Conservation (phyloP, 2,888 invertebrate genomes). For the Neelides folsomi region DNA sequence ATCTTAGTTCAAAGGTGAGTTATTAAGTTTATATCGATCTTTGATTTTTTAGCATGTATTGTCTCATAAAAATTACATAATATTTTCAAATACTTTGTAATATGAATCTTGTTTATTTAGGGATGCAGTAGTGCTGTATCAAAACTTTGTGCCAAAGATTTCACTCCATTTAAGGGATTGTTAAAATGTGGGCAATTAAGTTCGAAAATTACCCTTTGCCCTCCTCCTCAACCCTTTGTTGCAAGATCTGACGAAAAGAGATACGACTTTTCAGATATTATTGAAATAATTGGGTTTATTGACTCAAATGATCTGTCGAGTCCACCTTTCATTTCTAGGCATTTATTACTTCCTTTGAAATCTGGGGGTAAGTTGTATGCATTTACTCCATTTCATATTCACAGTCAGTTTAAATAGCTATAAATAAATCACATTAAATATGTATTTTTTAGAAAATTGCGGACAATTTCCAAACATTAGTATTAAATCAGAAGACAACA, state of each 20-base stretch:
- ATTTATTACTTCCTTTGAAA: conserved; percentile 62
- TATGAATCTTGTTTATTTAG: conserved; percentile 7
- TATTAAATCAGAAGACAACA: conserved; percentile 19
- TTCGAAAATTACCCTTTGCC: conserved; percentile 57
- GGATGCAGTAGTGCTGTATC: conserved; percentile 40
- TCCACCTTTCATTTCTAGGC: conserved; percentile 79
- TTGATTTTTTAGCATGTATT: no score
- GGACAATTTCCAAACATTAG: background rate
- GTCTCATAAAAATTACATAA: no score
- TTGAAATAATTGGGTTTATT: conserved; percentile 77
- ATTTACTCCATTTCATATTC: no score
- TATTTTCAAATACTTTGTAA: background rate
- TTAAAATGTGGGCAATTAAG: conserved; percentile 62
- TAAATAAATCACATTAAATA: no score
- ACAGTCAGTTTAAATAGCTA: no score
- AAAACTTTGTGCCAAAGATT: conserved; percentile 57
- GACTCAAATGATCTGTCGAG: conserved; percentile 78
- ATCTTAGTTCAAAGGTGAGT: conserved; percentile 37
- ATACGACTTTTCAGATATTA: conserved; percentile 53
- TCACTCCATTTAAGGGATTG: conserved; percentile 55
- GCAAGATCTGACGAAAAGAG: conserved; percentile 42
- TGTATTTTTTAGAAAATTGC: no score
- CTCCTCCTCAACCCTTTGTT: conserved; percentile 47
- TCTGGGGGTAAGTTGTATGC: conserved; percentile 23
- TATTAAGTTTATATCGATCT: background rate